Evolutionary conservation across 2,888 invertebrate species (phyloP), one percentile per base, ranked within the genome.

Genomic region (Meiosimyza platycephala): DNA sequence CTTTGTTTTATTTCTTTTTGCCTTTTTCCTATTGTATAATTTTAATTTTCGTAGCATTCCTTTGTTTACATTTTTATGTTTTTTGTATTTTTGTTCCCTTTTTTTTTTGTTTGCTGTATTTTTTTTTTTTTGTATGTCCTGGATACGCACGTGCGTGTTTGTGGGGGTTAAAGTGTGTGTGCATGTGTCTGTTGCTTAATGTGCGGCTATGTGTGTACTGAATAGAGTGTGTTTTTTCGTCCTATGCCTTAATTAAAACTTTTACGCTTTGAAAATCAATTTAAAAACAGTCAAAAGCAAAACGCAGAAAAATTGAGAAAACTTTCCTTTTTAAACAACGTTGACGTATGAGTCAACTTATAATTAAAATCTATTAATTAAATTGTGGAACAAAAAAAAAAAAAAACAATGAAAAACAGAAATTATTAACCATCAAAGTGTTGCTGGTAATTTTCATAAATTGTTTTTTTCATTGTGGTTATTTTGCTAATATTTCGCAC

Each of bases 101-200:
- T 63, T 13, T 63, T 13, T 47, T 33, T 40, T 7, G 12, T 18
- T n/a, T 40, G 40, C 9, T 6, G n/a, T 22, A 22, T 51, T 64
- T n/a, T n/a, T n/a, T n/a, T n/a, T n/a, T n/a, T n/a, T 64, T 50
- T 52, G 50, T 64, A 7, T 50, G 18, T 51, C 50, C 64, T 28
- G n/a, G n/a, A 28, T 33, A 64, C 22, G 50, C 50, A 50, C 64
- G 64, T 64, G 64, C 64, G 64, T 50, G 13, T 15, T 13, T 51
- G 18, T 64, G 28, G 16, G 51, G 11, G 7, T 13, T 7, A 16
- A 7, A 11, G 0, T 15, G 33, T 12, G 28, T 60, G 22, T 13
- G 1, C 0, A 13, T 60, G 55, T 57, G 15, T 52, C 15, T n/a
- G 22, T 16, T 59, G 22, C 28, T 22, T 59, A 40, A 5, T 33